Percentiles rank a stretch among this genome's conserved stretches.
Evolutionary conservation across 1,140 invertebrate genomes (phyloP).

Genomic region (Pissodes strobi): DNA sequence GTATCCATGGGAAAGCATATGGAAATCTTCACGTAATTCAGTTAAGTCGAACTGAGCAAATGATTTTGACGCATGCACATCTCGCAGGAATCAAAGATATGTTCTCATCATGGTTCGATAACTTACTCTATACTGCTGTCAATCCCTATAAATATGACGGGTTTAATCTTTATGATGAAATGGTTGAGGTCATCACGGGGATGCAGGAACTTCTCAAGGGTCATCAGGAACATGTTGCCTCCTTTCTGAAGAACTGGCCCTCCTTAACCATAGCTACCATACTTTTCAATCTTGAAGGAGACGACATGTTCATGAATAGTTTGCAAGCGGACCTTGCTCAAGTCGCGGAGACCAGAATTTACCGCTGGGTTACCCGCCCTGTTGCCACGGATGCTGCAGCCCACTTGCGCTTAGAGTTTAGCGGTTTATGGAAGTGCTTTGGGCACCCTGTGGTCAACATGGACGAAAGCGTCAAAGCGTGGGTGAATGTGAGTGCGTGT

Average conservation of each 20-base stretch:
- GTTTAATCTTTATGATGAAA: not conserved
- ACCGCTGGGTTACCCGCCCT: not conserved
- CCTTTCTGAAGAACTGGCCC: not conserved
- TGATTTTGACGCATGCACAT: not conserved
- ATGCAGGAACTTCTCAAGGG: not conserved
- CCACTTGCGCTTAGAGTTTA: not conserved
- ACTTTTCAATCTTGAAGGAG: not conserved
- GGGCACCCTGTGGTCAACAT: not conserved
- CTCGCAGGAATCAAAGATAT: not conserved
- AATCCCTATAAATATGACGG: not conserved
- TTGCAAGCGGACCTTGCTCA: not conserved
- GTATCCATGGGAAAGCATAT: not conserved
- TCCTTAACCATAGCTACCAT: not conserved
- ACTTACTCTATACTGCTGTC: not conserved
- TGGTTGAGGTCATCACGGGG: not conserved
- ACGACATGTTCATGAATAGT: not conserved
- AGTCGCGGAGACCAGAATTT: not conserved
- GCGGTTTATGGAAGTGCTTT: conserved; percentile 8
- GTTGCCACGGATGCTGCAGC: not conserved
- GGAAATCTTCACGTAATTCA: not conserved
- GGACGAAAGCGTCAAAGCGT: conserved; percentile 1
- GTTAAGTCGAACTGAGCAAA: not conserved
- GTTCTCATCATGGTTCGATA: not conserved
- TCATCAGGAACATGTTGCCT: not conserved
- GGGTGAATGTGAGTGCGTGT: not conserved